Percentiles rank a stretch among this genome's conserved stretches.
Conservation (phyloP, 1,140 invertebrate genomes). For the Drosophila punjabiensis region DNA sequence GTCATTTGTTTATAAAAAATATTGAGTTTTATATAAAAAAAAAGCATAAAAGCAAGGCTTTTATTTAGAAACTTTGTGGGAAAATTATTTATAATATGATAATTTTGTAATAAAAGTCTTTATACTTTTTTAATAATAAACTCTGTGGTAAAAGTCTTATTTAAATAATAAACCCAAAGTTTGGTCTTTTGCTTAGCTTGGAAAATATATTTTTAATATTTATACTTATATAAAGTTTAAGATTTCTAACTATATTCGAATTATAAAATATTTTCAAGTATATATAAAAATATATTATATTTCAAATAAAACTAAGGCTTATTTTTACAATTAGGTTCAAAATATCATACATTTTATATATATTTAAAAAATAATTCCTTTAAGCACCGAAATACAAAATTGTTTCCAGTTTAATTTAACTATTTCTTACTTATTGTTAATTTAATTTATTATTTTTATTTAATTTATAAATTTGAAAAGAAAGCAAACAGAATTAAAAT, state of each 20-base stretch:
- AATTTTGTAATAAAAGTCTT: no score
- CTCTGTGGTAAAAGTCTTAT: not conserved
- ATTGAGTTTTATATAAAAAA: not conserved
- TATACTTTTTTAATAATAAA: not conserved
- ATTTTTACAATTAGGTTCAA: not conserved
- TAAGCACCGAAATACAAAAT: accelerated
- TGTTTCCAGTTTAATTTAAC: not conserved
- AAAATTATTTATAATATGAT: no score
- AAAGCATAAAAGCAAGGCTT: not conserved
- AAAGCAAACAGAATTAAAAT: not conserved
- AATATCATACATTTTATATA: not conserved
- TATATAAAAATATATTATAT: not conserved
- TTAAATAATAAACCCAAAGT: not conserved
- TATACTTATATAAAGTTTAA: not conserved
- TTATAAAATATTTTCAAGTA: not conserved
- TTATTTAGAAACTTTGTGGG: not conserved
- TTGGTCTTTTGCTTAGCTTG: not conserved
- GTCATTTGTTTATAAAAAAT: not conserved
- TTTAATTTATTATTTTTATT: no score
- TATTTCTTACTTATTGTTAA: not conserved
- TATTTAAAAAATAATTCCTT: no score
- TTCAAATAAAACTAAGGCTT: not conserved
- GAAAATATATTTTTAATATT: not conserved
- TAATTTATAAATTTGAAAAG: no score
- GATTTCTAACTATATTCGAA: not conserved